Percentiles rank a stretch among this genome's conserved stretches.
Conservation (phyloP, 1,140 invertebrate genomes). For the Drosophila bipectinata region DNA sequence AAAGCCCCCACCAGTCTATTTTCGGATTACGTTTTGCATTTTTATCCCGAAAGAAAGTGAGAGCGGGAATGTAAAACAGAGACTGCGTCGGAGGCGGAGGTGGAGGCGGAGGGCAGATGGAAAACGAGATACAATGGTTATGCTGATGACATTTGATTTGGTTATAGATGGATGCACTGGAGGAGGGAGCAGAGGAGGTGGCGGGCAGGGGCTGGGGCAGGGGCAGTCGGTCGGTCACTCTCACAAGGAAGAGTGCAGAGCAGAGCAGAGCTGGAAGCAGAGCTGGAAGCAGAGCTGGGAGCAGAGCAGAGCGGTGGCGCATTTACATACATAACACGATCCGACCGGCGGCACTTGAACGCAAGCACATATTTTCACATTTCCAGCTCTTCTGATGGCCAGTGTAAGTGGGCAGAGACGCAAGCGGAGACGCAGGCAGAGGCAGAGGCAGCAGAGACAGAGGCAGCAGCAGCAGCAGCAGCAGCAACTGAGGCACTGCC, state of each 20-base stretch:
- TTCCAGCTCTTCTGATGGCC: constrained; percentile 29
- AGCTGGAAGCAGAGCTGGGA: constrained; percentile 13
- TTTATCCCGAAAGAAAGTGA: constrained; percentile 67
- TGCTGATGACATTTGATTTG: constrained; percentile 24
- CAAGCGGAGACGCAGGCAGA: constrained; percentile 1
- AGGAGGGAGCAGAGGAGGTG: too few relatives aligned
- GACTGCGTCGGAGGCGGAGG: constrained; percentile 11
- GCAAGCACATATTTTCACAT: background rate
- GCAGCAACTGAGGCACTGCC: constrained; percentile 3
- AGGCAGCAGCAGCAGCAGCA: constrained; percentile 11
- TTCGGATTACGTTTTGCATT: constrained; percentile 23
- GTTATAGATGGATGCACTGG: background rate
- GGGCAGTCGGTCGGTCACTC: too few relatives aligned
- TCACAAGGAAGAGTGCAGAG: constrained; percentile 49
- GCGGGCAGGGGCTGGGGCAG: too few relatives aligned
- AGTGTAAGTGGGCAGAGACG: constrained; percentile 32
- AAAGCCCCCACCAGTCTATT: background rate
- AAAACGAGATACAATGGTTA: constrained; percentile 10
- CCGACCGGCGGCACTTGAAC: background rate
- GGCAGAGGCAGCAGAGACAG: background rate
- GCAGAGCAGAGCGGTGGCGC: constrained; percentile 20
- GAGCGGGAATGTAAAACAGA: constrained; percentile 48
- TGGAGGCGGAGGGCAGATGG: constrained; percentile 28
- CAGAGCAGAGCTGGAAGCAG: constrained; percentile 3
- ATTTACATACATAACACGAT: constrained; percentile 74